Percentiles rank a stretch among this genome's conserved stretches.
phyloP scores from a whole-genome alignment of 2,797 vertebrate genomes.

The Sylvia borin region DNA sequence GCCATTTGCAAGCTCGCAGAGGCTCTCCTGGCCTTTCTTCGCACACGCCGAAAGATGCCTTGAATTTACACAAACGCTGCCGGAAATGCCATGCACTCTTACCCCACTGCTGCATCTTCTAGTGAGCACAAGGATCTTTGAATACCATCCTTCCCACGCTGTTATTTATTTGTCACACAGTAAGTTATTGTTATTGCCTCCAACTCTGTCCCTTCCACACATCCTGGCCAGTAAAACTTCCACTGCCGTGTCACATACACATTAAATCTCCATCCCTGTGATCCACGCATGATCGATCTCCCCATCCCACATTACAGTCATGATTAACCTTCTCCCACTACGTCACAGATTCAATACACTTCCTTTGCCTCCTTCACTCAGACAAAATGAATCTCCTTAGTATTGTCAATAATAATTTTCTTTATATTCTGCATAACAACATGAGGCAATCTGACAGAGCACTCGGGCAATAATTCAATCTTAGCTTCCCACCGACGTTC shows the following conservation, averaged over 20 bases:
- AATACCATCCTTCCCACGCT: background rate
- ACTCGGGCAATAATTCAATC: conserved; percentile 67
- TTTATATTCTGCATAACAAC: conserved; percentile 59
- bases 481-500: conserved; percentile 50
- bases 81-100: background rate
- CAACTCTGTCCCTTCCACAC: background rate
- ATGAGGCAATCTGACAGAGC: conserved; percentile 60
- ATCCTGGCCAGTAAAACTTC: conserved; percentile 21
- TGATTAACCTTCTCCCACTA: conserved; percentile 62
- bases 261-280: conserved; percentile 44
- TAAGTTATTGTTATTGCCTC: background rate
- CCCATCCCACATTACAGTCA: conserved; percentile 37
- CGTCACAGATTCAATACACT: conserved; percentile 61
- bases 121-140: background rate
- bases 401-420: conserved; percentile 70
- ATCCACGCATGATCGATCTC: conserved; percentile 46
- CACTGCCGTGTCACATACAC: background rate
- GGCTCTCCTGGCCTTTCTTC: background rate
- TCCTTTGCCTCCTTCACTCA: conserved; percentile 50
- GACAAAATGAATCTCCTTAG: conserved; percentile 64
- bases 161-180: background rate
- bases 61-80: background rate
- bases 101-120: background rate
- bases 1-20: background rate
- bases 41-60: background rate